phyloP scores from a whole-genome alignment of 2,113 vertebrate genomes.

The Malurus elegans region DNA sequence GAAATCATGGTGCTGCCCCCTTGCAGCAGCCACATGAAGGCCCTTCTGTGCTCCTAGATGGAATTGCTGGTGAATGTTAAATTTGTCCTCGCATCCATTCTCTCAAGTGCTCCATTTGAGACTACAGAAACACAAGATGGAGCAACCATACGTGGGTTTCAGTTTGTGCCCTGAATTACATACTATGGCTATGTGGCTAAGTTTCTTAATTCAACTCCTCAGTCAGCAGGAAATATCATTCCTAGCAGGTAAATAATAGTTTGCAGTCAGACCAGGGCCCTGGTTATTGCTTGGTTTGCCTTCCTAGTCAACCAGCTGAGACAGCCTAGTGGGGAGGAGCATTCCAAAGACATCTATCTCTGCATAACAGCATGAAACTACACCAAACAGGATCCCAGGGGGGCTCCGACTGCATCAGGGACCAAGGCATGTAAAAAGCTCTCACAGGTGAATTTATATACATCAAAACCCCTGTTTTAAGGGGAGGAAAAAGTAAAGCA shows the following conservation, averaged over 20 bases:
- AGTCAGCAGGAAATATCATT: constrained; percentile 33
- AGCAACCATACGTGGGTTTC: not conserved
- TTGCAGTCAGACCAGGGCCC: not conserved
- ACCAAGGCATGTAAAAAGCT: not conserved
- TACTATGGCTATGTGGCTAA: not conserved
- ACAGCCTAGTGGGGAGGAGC: constrained; percentile 25
- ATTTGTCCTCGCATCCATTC: not conserved
- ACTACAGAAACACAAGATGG: not conserved
- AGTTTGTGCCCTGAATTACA: not conserved
- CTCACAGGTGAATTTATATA: not conserved
- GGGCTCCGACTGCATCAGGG: fast-evolving
- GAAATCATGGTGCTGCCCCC: not conserved
- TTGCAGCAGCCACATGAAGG: not conserved
- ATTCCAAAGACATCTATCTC: not conserved
- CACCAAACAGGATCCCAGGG: not conserved
- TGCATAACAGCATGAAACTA: not conserved
- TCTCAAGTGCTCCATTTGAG: not conserved
- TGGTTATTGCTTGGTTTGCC: constrained; percentile 41
- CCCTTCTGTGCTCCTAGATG: not conserved
- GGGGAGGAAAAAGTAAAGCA: not conserved
- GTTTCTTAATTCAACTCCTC: not conserved
- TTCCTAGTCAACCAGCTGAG: constrained; percentile 40
- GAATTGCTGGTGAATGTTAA: not conserved
- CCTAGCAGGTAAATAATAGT: constrained; percentile 58
- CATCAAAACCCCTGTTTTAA: not conserved